A percentile compares a stretch with the other conserved stretches of the same genome.
Evolutionary conservation across 2,888 invertebrate species (phyloP).

Genomic region (Ctena decussata): DNA sequence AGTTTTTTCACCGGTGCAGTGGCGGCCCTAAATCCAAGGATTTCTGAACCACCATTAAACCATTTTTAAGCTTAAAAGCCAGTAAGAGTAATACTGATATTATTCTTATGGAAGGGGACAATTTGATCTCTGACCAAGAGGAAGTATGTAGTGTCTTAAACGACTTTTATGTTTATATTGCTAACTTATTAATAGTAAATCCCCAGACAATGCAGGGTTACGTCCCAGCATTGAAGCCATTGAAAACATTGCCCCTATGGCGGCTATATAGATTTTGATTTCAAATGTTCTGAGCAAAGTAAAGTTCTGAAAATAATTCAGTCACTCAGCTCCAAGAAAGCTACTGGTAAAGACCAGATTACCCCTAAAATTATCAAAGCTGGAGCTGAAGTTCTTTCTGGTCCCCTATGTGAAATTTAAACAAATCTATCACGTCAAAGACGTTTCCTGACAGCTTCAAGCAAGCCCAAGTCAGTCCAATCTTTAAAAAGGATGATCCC

Average conservation of each 20-base stretch:
- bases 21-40: conserved; percentile 32
- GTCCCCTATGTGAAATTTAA: not conserved
- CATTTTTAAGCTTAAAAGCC: conserved; percentile 34
- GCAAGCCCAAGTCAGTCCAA: not conserved
- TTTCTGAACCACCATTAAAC: conserved; percentile 38
- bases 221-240: conserved; percentile 31
- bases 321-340: not conserved
- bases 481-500: not conserved
- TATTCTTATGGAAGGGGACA: conserved; percentile 17
- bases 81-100: not conserved
- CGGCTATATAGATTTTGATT: not conserved
- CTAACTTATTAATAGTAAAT: conserved; percentile 2
- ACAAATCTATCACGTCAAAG: not conserved
- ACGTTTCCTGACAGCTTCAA: not conserved
- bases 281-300: not conserved
- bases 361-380: not conserved
- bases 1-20: conserved; percentile 29
- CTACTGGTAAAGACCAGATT: not conserved
- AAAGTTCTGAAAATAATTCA: not conserved
- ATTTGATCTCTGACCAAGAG: not conserved
- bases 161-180: not conserved
- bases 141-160: conserved; percentile 7
- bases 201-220: not conserved
- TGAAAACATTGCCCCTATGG: not conserved
- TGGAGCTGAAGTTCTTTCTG: not conserved